A percentile compares a stretch with the other conserved stretches of the same genome.
Conservation (phyloP, 92 coral and sea anemone species). For the Paragorgia papillata region DNA sequence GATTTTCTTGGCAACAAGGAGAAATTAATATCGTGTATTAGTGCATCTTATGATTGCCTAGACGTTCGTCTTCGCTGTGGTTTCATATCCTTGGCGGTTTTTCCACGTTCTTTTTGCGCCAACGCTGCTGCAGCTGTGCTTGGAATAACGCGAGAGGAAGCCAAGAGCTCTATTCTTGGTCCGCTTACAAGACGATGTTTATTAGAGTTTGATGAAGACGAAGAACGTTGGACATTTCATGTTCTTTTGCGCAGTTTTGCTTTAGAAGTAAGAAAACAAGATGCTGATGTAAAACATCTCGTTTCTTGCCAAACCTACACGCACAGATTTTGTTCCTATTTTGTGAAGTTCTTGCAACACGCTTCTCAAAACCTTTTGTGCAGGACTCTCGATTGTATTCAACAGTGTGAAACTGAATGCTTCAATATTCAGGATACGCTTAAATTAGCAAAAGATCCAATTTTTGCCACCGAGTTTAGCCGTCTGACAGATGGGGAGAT, state of each 20-base stretch:
- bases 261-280: conserved; percentile 32
- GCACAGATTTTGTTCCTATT: conserved; percentile 45
- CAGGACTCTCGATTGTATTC: conserved; percentile 15
- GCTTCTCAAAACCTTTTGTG: conserved; percentile 14
- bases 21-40: conserved; percentile 39
- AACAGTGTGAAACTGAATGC: conserved; percentile 36
- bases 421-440: conserved; percentile 42
- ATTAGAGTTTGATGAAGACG: conserved; percentile 29
- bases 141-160: conserved; percentile 38
- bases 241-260: conserved; percentile 39
- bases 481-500: conserved; percentile 20
- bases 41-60: conserved; percentile 34
- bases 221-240: conserved; percentile 42
- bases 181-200: conserved; percentile 34
- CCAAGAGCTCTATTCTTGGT: not conserved
- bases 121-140: conserved; percentile 46
- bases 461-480: conserved; percentile 15
- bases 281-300: conserved; percentile 25
- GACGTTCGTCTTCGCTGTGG: conserved; percentile 22
- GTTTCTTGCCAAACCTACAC: conserved; percentile 28
- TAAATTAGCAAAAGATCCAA: conserved; percentile 20
- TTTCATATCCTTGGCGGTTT: conserved; percentile 39
- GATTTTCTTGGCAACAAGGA: conserved; percentile 46
- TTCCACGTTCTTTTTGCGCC: conserved; percentile 39
- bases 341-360: conserved; percentile 13